Evolutionary conservation across 2,888 invertebrate species (phyloP), one percentile per base, ranked within the genome.

Genomic region (Thumatha senex): DNA sequence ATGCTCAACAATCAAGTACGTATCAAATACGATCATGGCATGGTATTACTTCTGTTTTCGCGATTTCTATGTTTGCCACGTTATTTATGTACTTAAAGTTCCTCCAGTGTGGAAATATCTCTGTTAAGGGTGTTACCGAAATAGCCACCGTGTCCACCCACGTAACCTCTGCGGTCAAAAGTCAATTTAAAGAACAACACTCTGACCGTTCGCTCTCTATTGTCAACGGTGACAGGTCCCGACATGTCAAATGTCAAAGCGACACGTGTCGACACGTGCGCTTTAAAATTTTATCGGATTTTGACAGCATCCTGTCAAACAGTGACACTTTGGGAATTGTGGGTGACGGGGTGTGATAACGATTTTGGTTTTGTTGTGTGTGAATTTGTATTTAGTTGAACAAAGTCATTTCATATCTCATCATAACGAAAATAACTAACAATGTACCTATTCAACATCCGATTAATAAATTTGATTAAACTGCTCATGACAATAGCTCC

Each of bases 261-360:
- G 80, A 47, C 89, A 89, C 89, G 89, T 83, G 89, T 52, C 81
- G 82, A 65, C 85, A 82, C 82, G 88, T 86, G 89, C 81, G 76
- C 65, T 80, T 74, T 84, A 81, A 85, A 84, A 79, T 82, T 80
- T 80, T 84, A 82, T 84, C 84, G 64, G 69, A 76, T 67, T 82
- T 82, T 85, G 86, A 84, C 85, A 84, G 80, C 63, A 55, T 56
- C 65, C 72, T 81, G 83, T 86, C 85, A 84, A 82, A 76, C 67
- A 70, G 61, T 64, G 63, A 65, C 69, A 64, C 70, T 74, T 74
- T 76, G 66, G 68, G 68, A 75, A 63, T 68, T 67, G 75, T 70
- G 67, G 70, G 66, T 60, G 74, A 70, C 74, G 65, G 72, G 60
- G 72, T 63, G 69, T 40, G 67, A 69, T 64, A 67, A 65, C 67